Base-by-base conservation (phyloP, 2,113 vertebrate genomes). In the Leucopternis melanops region DNA sequence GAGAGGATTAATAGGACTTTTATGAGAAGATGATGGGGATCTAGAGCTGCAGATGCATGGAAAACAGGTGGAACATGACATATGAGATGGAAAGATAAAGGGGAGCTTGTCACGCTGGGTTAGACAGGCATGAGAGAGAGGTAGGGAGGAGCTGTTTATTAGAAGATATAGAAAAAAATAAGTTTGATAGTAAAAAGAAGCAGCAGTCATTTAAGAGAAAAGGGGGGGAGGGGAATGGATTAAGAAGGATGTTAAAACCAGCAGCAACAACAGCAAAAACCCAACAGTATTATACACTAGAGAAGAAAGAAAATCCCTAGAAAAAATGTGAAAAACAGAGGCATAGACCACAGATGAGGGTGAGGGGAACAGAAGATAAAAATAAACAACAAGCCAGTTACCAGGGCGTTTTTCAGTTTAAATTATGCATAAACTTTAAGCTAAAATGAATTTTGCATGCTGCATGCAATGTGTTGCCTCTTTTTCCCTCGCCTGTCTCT, bases 391-490 rank as follows among this genome's bases (percentile, higher is more conserved):
- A 78, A 81, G 36, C 12, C 49, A 88, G 85, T 58, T 94, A 87
- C 42, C 31, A 59, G 73, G 27, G 81, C 89, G 36, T 88, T 95
- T 96, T 88, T 82, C 81, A 34, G 61, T 36, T 36, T 93, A 94
- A 95, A 93, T 94, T 95, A 94, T 92, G 82, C 94, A 92, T 92
- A 92, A 93, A 92, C 13, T 82, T 90, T 77, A 93, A 94, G 66
- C 62, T 86, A 65, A 97, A 96, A 95, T 92, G 82, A 93, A 97
- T 97, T 95, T 94, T 93, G 49, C 86, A 94, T 92, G 94, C 90
- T 82, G 71, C 79, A 40, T 57, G 67, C 54, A 82, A 83, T 25
- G 45, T 69, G 40, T 75, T 90, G n/a, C n/a, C n/a, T n/a, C n/a
- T n/a, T n/a, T n/a, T n/a, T n/a, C n/a, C n/a, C n/a, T n/a, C n/a